phyloP scores from a whole-genome alignment of 2,113 vertebrate genomes.

The Calypte anna region DNA sequence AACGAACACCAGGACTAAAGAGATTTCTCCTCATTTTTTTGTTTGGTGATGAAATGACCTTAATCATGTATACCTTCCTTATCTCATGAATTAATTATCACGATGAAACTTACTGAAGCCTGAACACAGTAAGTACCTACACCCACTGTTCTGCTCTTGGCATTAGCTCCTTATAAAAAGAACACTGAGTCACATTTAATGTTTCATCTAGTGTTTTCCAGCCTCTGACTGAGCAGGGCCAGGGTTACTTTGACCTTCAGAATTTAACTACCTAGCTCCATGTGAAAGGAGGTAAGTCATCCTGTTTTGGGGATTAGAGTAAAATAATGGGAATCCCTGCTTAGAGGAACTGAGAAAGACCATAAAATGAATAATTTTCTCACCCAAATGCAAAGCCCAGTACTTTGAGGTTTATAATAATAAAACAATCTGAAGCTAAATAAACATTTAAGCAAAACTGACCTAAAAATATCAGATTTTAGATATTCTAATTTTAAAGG shows the following conservation, averaged over 20 bases:
- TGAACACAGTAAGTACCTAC: neutral
- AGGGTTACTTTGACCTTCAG: conserved; percentile 13
- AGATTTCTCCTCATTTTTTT: conserved; percentile 1
- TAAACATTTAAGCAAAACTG: neutral
- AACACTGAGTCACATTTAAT: neutral
- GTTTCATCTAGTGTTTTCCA: neutral
- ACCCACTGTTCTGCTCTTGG: neutral
- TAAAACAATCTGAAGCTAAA: neutral
- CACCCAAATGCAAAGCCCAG: neutral
- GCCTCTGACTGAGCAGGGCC: neutral
- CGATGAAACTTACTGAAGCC: conserved; percentile 24
- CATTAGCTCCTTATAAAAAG: neutral
- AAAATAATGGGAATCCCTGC: neutral
- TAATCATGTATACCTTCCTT: conserved; percentile 35
- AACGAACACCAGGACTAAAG: neutral
- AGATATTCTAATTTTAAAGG: neutral
- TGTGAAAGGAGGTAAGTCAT: neutral
- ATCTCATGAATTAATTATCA: conserved; percentile 55
- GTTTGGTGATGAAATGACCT: conserved; percentile 38
- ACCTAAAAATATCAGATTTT: neutral
- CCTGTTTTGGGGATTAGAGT: neutral
- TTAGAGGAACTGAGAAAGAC: neutral
- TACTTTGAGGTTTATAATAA: neutral
- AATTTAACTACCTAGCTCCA: neutral
- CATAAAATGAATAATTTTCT: neutral